A percentile compares a stretch with the other conserved stretches of the same genome.
Evolutionary conservation across 92 coral and sea anemone species (phyloP).

Genomic region (Porites cylindrica): DNA sequence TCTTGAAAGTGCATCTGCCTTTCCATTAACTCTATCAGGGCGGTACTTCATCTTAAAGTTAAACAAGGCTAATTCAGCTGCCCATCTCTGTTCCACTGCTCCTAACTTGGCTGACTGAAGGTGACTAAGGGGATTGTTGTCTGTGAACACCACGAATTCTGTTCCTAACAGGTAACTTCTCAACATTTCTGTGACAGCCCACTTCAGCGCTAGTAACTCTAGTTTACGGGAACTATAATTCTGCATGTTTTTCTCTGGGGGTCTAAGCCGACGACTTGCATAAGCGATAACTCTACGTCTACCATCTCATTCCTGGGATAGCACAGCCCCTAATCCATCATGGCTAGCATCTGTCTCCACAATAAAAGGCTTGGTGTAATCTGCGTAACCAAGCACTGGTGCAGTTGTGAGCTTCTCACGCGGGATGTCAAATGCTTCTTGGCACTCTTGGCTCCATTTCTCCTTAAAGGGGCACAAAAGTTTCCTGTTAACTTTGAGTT

Average conservation of each 20-base stretch:
- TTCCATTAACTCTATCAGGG: constrained; percentile 53
- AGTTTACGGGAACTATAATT: not conserved
- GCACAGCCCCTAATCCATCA: constrained; percentile 48
- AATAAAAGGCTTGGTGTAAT: constrained; percentile 21
- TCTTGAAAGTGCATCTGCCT: constrained; percentile 76
- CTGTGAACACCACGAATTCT: constrained; percentile 52
- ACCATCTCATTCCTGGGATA: constrained; percentile 54
- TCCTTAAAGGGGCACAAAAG: constrained; percentile 19
- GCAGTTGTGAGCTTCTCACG: constrained; percentile 15
- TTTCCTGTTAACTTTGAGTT: constrained; percentile 37
- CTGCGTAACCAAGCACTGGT: constrained; percentile 40
- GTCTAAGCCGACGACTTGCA: constrained; percentile 69
- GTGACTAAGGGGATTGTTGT: constrained; percentile 70
- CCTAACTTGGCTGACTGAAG: constrained; percentile 63
- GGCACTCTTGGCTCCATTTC: constrained; percentile 46
- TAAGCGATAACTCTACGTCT: constrained; percentile 61
- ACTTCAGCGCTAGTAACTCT: not conserved
- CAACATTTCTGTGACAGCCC: not conserved
- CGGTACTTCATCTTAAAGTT: constrained; percentile 57
- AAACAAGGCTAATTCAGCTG: constrained; percentile 67
- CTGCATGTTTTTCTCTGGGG: constrained; percentile 9
- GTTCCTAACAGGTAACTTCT: constrained; percentile 35
- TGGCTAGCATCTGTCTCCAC: constrained; percentile 33
- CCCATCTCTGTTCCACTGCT: constrained; percentile 76
- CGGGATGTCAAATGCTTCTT: constrained; percentile 38